Percentiles rank a stretch among this genome's conserved stretches.
phyloP scores from a whole-genome alignment of 2,888 invertebrate species.

The Alloscopus bannaensis region DNA sequence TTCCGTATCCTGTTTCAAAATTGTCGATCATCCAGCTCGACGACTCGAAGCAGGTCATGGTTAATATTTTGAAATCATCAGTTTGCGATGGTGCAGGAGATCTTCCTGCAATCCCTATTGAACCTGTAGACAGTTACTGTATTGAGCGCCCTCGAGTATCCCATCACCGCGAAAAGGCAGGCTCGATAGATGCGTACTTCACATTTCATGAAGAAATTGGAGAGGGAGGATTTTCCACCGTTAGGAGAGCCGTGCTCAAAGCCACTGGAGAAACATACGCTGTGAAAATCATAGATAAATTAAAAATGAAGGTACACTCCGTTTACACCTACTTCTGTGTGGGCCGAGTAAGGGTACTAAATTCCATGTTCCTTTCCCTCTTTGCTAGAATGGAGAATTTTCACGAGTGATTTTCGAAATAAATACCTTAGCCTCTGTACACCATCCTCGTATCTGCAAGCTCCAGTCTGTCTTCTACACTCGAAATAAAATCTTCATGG shows the following conservation, averaged over 20 bases:
- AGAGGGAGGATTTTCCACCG: slow-evolving; percentile 87
- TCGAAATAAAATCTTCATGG: slow-evolving; percentile 83
- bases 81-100: slow-evolving; percentile 33
- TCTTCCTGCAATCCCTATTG: slow-evolving; percentile 24
- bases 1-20: too few relatives aligned
- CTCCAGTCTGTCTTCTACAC: slow-evolving; percentile 87
- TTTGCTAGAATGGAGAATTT: slow-evolving; percentile 80
- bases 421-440: slow-evolving; percentile 82
- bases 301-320: slow-evolving; percentile 80
- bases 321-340: not conserved
- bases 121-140: slow-evolving; percentile 31
- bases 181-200: slow-evolving; percentile 79
- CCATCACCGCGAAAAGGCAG: slow-evolving; percentile 14
- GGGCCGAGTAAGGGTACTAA: too few relatives aligned
- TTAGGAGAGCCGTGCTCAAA: slow-evolving; percentile 84
- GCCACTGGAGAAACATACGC: slow-evolving; percentile 87
- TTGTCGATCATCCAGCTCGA: too few relatives aligned
- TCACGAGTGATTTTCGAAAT: slow-evolving; percentile 85
- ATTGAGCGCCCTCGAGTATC: not conserved
- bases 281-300: slow-evolving; percentile 88
- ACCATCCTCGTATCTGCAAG: slow-evolving; percentile 86
- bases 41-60: too few relatives aligned
- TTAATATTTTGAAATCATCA: too few relatives aligned
- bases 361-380: too few relatives aligned
- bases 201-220: slow-evolving; percentile 83